Evolutionary conservation across 53 echinoderm and acorn worm genomes (phyloP).

Genomic region (Echinometra lucunter): DNA sequence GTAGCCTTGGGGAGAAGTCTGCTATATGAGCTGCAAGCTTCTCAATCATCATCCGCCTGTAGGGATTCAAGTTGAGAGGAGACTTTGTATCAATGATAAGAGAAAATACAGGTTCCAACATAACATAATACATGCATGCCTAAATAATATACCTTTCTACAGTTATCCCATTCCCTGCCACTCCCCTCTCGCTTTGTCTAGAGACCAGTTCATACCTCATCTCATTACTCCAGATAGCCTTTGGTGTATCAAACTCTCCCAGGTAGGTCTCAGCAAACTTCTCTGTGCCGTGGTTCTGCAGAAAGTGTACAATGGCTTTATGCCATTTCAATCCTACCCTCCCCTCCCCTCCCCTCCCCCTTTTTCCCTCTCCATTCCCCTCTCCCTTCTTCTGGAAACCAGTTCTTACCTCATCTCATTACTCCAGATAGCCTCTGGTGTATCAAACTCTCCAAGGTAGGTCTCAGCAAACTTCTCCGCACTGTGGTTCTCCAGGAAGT

Average conservation of each 20-base stretch:
- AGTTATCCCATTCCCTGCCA: too few relatives aligned
- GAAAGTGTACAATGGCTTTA: conserved; percentile 95
- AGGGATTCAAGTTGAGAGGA: background rate
- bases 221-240: conserved; percentile 96
- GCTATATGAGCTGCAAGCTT: conserved; percentile 96
- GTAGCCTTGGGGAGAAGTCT: conserved; percentile 93
- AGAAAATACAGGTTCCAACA: background rate
- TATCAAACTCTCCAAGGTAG: conserved; percentile 98
- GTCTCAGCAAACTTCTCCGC: conserved; percentile 99
- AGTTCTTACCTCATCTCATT: conserved; percentile 61
- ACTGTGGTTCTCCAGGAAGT: conserved; percentile 97
- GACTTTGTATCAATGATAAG: background rate
- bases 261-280: conserved; percentile 99
- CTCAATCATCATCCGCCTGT: conserved; percentile 97
- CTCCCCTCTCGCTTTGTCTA: background rate
- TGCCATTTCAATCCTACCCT: too few relatives aligned
- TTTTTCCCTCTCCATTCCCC: background rate
- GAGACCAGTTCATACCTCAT: background rate
- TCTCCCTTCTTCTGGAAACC: background rate
- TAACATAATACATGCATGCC: too few relatives aligned
- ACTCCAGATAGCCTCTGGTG: conserved; percentile 98
- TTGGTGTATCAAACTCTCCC: conserved; percentile 98
- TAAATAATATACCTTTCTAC: too few relatives aligned
- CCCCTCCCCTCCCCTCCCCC: too few relatives aligned
- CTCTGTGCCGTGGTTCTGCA: conserved; percentile 97